phyloP scores from a whole-genome alignment of 2,888 invertebrate species.

The Elegia similella region DNA sequence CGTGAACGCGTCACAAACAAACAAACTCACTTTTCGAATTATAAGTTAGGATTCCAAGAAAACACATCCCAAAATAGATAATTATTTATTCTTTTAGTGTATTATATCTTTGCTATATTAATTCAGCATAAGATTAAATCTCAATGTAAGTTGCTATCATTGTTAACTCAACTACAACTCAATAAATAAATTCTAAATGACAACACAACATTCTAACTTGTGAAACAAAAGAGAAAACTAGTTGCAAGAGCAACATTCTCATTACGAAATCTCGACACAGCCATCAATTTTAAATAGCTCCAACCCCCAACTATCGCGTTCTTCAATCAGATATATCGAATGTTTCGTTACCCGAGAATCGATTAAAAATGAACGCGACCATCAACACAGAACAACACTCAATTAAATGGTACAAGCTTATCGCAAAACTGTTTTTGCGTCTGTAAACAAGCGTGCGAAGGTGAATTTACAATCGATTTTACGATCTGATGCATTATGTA shows the following conservation, averaged over 20 bases:
- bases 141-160: not conserved
- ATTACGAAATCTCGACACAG: conserved; percentile 9
- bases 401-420: conserved; percentile 36
- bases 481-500: conserved; percentile 14
- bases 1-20: no score
- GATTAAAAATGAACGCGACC: conserved; percentile 17
- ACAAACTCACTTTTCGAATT: no score
- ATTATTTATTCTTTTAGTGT: no score
- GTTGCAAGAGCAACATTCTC: not conserved
- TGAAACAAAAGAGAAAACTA: conserved; percentile 10
- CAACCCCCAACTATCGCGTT: conserved; percentile 3
- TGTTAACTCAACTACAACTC: not conserved
- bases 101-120: no score
- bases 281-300: conserved; percentile 10
- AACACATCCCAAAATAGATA: no score
- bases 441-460: conserved; percentile 27
- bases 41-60: no score
- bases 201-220: not conserved
- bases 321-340: conserved; percentile 9
- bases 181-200: not conserved
- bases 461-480: conserved; percentile 24
- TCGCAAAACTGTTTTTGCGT: conserved; percentile 22
- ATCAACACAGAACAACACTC: conserved; percentile 30
- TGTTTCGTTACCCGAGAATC: conserved; percentile 13
- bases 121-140: no score